These are phyloP conservation scores for Metacarcinus magister DNA, from an alignment of 2,888 invertebrate species.

Conservation along the genomic window DNA sequence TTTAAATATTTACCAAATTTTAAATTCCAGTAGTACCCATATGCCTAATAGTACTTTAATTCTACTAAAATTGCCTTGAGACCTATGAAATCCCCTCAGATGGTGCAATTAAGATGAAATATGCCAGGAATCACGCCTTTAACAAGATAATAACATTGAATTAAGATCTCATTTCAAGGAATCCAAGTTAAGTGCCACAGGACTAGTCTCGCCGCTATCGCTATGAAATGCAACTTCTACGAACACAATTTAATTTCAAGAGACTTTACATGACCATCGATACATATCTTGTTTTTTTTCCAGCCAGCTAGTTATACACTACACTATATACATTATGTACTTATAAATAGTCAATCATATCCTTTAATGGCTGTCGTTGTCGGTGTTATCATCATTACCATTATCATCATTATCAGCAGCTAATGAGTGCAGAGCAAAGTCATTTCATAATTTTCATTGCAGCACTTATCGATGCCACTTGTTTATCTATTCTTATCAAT, in stretches of 20 bases:
- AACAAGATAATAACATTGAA: background rate
- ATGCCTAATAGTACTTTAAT: background rate
- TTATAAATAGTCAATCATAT: too few species aligned
- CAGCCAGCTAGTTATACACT: too few species aligned
- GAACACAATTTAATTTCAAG: background rate
- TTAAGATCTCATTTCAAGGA: background rate
- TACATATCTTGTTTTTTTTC: background rate
- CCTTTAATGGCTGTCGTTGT: too few species aligned
- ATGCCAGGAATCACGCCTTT: background rate
- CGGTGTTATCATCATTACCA: too few species aligned
- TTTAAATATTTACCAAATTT: background rate
- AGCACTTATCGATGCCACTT: background rate
- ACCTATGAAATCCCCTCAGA: background rate
- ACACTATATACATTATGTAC: too few species aligned
- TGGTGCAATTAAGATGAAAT: background rate
- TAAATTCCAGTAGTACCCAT: background rate
- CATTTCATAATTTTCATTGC: background rate
- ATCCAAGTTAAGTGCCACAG: background rate
- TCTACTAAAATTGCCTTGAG: background rate
- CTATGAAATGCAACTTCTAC: background rate
- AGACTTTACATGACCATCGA: too few species aligned
- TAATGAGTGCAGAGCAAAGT: background rate
- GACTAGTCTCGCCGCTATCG: background rate
- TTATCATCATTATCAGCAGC: too few species aligned
- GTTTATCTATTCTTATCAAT: background rate